Evolutionary conservation across 2,797 vertebrate species (phyloP).

Genomic region (Anguilla marmorata): DNA sequence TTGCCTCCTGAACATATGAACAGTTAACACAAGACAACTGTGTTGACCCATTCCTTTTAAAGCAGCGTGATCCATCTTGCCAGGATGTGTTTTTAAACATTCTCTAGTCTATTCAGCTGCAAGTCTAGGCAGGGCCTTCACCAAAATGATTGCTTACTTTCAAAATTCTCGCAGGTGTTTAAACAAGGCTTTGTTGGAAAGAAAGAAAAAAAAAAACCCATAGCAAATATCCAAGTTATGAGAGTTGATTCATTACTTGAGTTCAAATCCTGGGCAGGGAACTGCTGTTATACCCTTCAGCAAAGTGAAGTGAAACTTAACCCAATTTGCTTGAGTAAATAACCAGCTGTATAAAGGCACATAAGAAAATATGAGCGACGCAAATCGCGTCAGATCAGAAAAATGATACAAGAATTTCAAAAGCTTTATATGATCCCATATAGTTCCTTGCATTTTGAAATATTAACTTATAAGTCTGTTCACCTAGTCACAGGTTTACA

Average conservation of each 20-base stretch:
- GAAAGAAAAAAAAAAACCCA: neutral
- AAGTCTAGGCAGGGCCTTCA: neutral
- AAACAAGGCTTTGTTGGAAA: neutral
- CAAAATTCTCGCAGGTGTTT: neutral
- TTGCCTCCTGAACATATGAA: neutral
- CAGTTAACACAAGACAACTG: neutral
- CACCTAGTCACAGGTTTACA: neutral
- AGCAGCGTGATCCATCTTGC: neutral
- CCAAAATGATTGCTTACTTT: neutral
- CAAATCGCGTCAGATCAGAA: neutral
- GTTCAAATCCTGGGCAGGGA: neutral
- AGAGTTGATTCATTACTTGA: neutral
- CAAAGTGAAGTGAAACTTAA: neutral
- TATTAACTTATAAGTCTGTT: neutral
- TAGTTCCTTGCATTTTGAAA: neutral
- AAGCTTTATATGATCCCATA: neutral
- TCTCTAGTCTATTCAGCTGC: neutral
- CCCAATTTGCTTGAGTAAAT: neutral
- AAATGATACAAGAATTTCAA: neutral
- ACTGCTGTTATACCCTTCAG: neutral
- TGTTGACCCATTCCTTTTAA: neutral
- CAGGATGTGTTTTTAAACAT: neutral
- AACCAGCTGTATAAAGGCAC: neutral
- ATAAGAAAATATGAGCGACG: neutral
- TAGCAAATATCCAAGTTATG: neutral